These are phyloP conservation scores for Cynodonichthys magdalenae DNA, from an alignment of 2,797 vertebrate genomes.

Conservation along the genomic window DNA sequence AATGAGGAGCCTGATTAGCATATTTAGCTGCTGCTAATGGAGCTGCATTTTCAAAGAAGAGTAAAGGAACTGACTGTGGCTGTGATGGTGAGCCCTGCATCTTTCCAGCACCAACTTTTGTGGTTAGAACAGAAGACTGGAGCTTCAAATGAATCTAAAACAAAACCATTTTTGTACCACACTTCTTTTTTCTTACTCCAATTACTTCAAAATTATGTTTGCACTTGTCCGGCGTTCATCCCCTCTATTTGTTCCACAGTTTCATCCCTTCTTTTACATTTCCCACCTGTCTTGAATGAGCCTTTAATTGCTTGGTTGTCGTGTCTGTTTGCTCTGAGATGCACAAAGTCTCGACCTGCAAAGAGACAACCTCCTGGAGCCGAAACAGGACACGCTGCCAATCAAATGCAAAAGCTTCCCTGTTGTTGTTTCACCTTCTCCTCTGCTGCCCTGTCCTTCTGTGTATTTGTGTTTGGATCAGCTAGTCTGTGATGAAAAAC, in stretches of 20 bases:
- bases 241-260: slow-evolving; percentile 2
- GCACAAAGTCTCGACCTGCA: slow-evolving; percentile 41
- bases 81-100: no score
- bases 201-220: no score
- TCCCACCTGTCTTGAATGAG: slow-evolving; percentile 19
- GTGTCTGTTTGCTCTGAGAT: slow-evolving; percentile 43
- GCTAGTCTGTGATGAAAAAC: neutral
- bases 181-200: no score
- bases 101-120: neutral
- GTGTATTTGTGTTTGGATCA: slow-evolving; percentile 38
- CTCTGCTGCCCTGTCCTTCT: slow-evolving; percentile 47
- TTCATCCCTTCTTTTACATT: slow-evolving; percentile 19
- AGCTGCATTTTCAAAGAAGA: slow-evolving; percentile 7
- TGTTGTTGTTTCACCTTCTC: slow-evolving; percentile 52
- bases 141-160: no score
- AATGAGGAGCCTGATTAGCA: slow-evolving; percentile 48
- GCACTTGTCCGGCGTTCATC: no score
- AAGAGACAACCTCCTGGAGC: slow-evolving; percentile 45
- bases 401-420: slow-evolving; percentile 58
- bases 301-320: neutral
- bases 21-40: slow-evolving; percentile 27
- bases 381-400: slow-evolving; percentile 47
- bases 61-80: neutral
- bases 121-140: no score
- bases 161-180: no score